Conservation (phyloP, 2,797 vertebrate genomes). For the Moxostoma hubbsi region DNA sequence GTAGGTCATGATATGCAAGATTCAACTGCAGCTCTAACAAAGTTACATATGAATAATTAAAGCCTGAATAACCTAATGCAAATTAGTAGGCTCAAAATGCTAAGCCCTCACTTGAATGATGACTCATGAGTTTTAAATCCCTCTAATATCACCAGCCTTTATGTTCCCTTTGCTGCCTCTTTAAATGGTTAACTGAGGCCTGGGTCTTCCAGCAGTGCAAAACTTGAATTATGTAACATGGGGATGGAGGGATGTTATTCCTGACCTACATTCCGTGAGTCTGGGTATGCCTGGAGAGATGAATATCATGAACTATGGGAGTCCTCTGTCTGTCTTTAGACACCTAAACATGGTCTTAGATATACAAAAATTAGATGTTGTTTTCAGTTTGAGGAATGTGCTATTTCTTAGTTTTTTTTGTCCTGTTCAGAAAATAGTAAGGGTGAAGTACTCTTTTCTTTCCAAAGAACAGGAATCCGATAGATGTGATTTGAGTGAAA, state of each 20-base stretch:
- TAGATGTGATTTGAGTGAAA: not conserved
- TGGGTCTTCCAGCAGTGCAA: conserved; percentile 27
- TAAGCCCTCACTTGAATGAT: conserved; percentile 16
- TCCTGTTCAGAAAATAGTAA: conserved; percentile 19
- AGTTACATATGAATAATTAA: conserved; percentile 25
- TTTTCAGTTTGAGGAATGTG: not conserved
- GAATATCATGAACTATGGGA: not conserved
- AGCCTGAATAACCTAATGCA: not conserved
- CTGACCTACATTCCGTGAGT: conserved; percentile 40
- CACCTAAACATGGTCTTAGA: not conserved
- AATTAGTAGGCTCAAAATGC: conserved; percentile 6
- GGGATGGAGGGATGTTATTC: not conserved
- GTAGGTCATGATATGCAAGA: conserved; percentile 42
- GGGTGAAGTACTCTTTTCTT: conserved; percentile 25
- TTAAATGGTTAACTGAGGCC: conserved; percentile 14
- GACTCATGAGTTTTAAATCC: not conserved
- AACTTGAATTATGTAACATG: conserved; percentile 24
- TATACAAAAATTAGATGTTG: not conserved
- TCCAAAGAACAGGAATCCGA: conserved; percentile 20
- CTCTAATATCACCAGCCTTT: not conserved
- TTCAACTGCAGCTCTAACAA: conserved; percentile 15
- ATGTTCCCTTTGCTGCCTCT: conserved; percentile 8
- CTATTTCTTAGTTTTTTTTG: too few relatives aligned
- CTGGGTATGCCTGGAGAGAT: not conserved
- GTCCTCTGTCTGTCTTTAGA: not conserved